phyloP scores from a whole-genome alignment of 2,113 vertebrate genomes.

The Dasypus novemcinctus region DNA sequence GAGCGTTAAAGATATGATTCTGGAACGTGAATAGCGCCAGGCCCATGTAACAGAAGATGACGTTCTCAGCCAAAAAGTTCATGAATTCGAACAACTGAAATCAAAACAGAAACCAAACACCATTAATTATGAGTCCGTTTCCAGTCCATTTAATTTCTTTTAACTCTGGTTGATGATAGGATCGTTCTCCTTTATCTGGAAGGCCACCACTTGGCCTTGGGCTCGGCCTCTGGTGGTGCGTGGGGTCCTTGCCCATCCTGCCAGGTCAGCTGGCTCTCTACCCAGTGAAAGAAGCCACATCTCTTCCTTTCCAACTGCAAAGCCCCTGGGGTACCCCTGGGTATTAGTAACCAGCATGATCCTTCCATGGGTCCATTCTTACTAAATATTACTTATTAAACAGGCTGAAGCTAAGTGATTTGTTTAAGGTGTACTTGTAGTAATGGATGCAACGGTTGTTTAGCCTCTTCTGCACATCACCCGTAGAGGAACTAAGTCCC shows the following conservation, averaged over 20 bases:
- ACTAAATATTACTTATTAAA: background rate
- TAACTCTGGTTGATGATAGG: background rate
- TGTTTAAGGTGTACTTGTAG: background rate
- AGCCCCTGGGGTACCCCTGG: background rate
- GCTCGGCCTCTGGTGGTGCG: background rate
- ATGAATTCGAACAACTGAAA: conserved; percentile 92
- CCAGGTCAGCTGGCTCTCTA: background rate
- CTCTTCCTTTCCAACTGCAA: background rate
- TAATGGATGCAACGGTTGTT: background rate
- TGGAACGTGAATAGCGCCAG: conserved; percentile 88
- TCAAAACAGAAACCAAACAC: conserved; percentile 75
- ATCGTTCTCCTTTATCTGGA: background rate
- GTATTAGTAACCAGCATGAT: background rate
- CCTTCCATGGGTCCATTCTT: background rate
- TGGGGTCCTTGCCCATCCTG: background rate
- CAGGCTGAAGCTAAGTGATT: background rate
- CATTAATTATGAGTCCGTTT: conserved; percentile 50
- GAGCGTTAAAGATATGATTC: conserved; percentile 87
- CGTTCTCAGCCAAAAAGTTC: conserved; percentile 92
- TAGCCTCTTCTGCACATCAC: background rate
- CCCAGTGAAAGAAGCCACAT: background rate
- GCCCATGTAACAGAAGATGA: conserved; percentile 93
- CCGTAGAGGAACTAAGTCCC: background rate
- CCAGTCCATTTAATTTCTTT: conserved; percentile 15
- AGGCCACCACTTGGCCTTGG: background rate